A percentile compares a stretch with the other conserved stretches of the same genome.
Evolutionary conservation across 1,140 invertebrate species (phyloP).

Genomic region (Brachionus sp.): DNA sequence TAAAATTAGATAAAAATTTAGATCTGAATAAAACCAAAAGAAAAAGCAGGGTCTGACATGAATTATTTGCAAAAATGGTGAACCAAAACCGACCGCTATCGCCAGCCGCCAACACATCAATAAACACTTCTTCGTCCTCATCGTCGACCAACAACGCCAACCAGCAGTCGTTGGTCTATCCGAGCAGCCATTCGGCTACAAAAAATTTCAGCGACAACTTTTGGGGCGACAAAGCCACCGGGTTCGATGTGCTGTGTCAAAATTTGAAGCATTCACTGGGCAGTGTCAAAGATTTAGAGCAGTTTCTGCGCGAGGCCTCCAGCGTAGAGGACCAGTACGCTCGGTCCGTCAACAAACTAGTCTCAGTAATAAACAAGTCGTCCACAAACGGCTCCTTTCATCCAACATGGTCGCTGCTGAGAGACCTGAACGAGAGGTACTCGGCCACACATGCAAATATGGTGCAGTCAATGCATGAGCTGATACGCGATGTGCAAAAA

Average conservation of each 20-base stretch:
- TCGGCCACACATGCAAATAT: not conserved
- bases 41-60: not conserved
- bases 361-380: slow-evolving; percentile 18
- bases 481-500: slow-evolving; percentile 31
- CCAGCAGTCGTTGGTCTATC: not conserved
- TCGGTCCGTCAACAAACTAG: slow-evolving; percentile 16
- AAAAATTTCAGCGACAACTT: slow-evolving; percentile 36
- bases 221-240: slow-evolving; percentile 33
- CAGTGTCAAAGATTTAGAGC: slow-evolving; percentile 38
- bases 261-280: slow-evolving; percentile 21
- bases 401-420: slow-evolving; percentile 11
- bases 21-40: not conserved
- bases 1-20: not conserved
- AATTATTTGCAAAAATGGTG: not conserved
- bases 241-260: slow-evolving; percentile 39
- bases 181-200: not conserved
- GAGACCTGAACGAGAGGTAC: slow-evolving; percentile 15
- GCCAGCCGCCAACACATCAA: not conserved
- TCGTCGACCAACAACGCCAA: not conserved
- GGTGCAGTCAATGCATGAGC: not conserved
- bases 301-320: not conserved
- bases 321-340: slow-evolving; percentile 1
- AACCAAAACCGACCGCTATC: slow-evolving; percentile 4
- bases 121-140: not conserved
- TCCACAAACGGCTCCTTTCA: slow-evolving; percentile 23